Evolutionary conservation across 2,113 vertebrate species (phyloP).

Genomic region (Reinhardtius hippoglossoides): DNA sequence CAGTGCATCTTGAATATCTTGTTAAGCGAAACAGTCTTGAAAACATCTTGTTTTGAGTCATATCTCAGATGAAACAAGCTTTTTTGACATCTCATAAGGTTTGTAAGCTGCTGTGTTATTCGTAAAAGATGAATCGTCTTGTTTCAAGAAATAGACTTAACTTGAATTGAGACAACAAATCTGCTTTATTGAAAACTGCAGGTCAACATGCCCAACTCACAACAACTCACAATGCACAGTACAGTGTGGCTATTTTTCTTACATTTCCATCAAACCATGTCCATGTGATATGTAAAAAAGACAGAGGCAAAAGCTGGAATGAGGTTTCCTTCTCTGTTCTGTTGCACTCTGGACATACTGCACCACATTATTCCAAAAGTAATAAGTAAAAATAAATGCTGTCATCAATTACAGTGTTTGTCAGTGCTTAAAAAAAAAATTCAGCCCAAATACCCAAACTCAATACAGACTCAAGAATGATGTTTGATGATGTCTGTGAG

Average conservation of each 20-base stretch:
- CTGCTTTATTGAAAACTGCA: slow-evolving; percentile 16
- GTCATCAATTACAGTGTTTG: not conserved
- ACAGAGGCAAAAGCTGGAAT: slow-evolving; percentile 1
- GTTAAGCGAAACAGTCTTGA: not conserved
- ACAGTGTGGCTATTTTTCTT: slow-evolving; percentile 2
- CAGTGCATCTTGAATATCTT: slow-evolving; percentile 17
- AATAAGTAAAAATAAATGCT: not conserved
- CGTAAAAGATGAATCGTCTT: not conserved
- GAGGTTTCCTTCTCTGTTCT: not conserved
- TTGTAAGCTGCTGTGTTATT: slow-evolving; percentile 5
- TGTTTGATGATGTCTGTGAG: slow-evolving; percentile 2
- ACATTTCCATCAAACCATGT: not conserved
- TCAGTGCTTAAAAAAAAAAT: not conserved
- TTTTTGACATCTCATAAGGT: not conserved
- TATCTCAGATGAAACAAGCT: slow-evolving; percentile 5
- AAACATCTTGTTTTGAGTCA: not conserved
- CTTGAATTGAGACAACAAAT: slow-evolving; percentile 17
- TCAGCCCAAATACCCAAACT: not conserved
- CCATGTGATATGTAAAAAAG: not conserved
- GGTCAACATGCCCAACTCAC: slow-evolving; percentile 3
- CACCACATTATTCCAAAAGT: not conserved
- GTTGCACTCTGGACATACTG: not conserved
- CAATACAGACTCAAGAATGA: not conserved
- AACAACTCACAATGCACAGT: not conserved
- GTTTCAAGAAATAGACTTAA: slow-evolving; percentile 6